phyloP scores from a whole-genome alignment of 1,140 invertebrate species.

The Procambarus virginalis region DNA sequence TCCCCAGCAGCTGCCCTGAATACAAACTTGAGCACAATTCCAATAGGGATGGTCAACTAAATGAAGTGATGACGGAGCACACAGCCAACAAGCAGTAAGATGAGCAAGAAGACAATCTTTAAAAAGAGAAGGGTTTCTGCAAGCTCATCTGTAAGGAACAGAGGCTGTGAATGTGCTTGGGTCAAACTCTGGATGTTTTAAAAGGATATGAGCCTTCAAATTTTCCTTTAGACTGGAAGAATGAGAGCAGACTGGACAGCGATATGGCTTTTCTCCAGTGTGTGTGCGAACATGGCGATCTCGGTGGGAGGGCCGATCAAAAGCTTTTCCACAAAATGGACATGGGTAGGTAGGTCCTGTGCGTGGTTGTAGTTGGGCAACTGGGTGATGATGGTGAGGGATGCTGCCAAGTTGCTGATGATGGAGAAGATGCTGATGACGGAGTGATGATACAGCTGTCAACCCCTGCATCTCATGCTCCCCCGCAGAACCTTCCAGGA shows the following conservation, averaged over 20 bases:
- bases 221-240: conserved; percentile 61
- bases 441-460: conserved; percentile 20
- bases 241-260: conserved; percentile 48
- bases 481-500: conserved; percentile 50
- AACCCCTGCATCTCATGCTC: conserved; percentile 41
- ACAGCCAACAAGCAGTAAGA: neutral
- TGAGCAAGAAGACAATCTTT: neutral
- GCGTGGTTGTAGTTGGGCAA: conserved; percentile 13
- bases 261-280: conserved; percentile 56
- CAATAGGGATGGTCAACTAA: neutral
- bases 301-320: conserved; percentile 54
- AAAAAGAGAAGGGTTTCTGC: neutral
- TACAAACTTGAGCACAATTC: conserved; percentile 4
- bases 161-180: conserved; percentile 2
- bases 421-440: conserved; percentile 38
- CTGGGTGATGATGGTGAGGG: neutral
- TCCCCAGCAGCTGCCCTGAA: conserved; percentile 3
- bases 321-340: conserved; percentile 53
- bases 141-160: conserved; percentile 46
- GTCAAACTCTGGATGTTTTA: conserved; percentile 52
- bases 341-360: conserved; percentile 38
- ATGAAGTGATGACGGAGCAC: neutral
- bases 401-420: neutral
- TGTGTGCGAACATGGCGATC: conserved; percentile 58
- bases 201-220: conserved; percentile 50